phyloP scores from a whole-genome alignment of 2,797 vertebrate genomes.

The Austrolebias charrua region DNA sequence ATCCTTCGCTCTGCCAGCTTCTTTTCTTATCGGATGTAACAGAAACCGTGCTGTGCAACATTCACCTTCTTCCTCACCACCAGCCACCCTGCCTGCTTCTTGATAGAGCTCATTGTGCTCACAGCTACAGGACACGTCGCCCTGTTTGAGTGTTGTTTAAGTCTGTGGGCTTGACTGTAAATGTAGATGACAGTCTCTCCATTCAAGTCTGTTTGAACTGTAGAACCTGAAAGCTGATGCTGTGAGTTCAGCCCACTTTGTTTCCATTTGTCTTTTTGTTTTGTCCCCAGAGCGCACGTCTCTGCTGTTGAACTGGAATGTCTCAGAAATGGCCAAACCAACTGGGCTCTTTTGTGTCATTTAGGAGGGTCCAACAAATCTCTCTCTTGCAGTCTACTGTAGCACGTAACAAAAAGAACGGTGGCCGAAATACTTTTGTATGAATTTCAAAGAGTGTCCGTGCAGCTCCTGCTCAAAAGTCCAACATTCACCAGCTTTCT shows the following conservation, averaged over 20 bases:
- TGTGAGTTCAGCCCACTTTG: constrained; percentile 43
- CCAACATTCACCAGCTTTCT: too few species aligned
- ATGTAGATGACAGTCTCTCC: background rate
- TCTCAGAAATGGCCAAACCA: constrained; percentile 33
- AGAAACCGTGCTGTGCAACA: constrained; percentile 12
- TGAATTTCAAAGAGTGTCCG: too few species aligned
- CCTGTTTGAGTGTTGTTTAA: constrained; percentile 1
- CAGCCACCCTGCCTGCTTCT: constrained; percentile 9
- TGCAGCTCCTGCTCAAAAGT: too few species aligned
- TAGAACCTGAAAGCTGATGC: constrained; percentile 48
- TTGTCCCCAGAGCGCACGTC: constrained; percentile 3
- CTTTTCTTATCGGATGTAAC: constrained; percentile 32
- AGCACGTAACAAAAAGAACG: background rate
- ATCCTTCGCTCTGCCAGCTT: constrained; percentile 48
- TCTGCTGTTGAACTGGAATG: constrained; percentile 48
- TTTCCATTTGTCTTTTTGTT: constrained; percentile 40
- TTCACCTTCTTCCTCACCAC: constrained; percentile 14
- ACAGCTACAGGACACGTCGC: background rate
- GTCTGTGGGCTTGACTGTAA: constrained; percentile 7
- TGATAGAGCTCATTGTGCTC: constrained; percentile 19
- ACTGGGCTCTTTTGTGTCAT: constrained; percentile 22
- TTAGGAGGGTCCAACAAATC: constrained; percentile 7
- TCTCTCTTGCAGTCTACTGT: too few species aligned
- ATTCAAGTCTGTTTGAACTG: constrained; percentile 5
- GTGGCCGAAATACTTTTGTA: too few species aligned